These are phyloP conservation scores for Lampris megalopsis DNA, from an alignment of 2,113 vertebrate genomes.

Conservation along the genomic window DNA sequence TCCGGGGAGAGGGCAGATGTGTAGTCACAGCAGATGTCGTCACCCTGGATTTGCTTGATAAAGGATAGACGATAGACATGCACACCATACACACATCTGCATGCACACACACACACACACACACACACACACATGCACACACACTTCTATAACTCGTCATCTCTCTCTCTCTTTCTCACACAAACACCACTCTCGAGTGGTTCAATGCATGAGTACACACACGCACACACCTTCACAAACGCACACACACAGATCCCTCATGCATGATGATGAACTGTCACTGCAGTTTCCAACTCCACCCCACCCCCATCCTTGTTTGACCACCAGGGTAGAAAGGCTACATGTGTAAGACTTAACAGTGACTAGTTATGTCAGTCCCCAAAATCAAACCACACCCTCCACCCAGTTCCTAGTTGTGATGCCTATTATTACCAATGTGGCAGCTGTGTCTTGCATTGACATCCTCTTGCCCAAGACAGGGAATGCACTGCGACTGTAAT, in stretches of 20 bases:
- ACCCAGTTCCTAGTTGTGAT: constrained; percentile 26
- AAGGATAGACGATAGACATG: constrained; percentile 7
- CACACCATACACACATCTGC: background rate
- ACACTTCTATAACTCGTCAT: background rate
- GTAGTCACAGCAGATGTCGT: constrained; percentile 59
- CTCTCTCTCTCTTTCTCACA: too few relatives aligned
- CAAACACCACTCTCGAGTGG: too few relatives aligned
- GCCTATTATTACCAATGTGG: background rate
- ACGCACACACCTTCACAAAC: constrained; percentile 5
- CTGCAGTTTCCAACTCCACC: constrained; percentile 29
- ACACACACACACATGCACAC: constrained; percentile 12
- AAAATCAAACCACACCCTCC: constrained; percentile 1
- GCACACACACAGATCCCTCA: constrained; percentile 24
- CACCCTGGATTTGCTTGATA: constrained; percentile 29
- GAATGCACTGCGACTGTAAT: constrained; percentile 37
- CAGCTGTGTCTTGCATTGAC: constrained; percentile 5
- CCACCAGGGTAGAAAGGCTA: constrained; percentile 43
- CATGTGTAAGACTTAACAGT: constrained; percentile 31
- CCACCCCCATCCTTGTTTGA: constrained; percentile 10
- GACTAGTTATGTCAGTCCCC: constrained; percentile 28
- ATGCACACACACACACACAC: constrained; percentile 4
- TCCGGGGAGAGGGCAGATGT: constrained; percentile 55
- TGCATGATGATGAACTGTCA: constrained; percentile 56
- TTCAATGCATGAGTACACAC: constrained; percentile 1
- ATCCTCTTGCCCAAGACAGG: constrained; percentile 11